Conservation (phyloP, 2,113 vertebrate genomes). For the Micronisus gabar region DNA sequence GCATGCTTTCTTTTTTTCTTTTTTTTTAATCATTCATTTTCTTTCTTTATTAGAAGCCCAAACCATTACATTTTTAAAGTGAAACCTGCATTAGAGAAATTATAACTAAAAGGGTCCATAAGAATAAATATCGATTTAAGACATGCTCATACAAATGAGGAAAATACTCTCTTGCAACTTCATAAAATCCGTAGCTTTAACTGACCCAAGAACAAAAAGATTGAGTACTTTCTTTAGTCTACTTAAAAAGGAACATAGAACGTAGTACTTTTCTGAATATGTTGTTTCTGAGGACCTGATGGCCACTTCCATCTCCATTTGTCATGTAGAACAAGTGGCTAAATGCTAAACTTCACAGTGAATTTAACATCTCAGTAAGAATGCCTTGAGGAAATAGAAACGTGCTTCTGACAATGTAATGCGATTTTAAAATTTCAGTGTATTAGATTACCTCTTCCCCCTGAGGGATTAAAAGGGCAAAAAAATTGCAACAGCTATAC, state of each 20-base stretch:
- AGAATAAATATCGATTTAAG: background rate
- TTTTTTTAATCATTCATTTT: background rate
- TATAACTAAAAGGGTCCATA: background rate
- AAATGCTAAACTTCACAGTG: conserved; percentile 20
- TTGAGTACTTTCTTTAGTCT: background rate
- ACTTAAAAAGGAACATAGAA: background rate
- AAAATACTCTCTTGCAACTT: background rate
- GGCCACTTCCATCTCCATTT: background rate
- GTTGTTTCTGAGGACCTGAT: background rate
- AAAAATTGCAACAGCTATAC: background rate
- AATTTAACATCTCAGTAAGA: conserved; percentile 23
- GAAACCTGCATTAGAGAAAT: background rate
- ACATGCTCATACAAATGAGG: background rate
- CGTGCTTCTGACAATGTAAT: background rate
- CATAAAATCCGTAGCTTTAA: background rate
- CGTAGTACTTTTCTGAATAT: background rate
- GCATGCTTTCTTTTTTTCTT: background rate
- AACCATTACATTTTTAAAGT: background rate
- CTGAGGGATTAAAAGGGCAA: background rate
- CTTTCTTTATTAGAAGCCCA: background rate
- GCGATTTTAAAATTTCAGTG: conserved; percentile 15
- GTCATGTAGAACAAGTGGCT: background rate
- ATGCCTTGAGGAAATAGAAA: conserved; percentile 10
- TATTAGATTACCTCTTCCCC: background rate
- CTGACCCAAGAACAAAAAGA: background rate